Evolutionary conservation across 2,888 invertebrate species (phyloP).

Genomic region (Hipparchia sbordonii): DNA sequence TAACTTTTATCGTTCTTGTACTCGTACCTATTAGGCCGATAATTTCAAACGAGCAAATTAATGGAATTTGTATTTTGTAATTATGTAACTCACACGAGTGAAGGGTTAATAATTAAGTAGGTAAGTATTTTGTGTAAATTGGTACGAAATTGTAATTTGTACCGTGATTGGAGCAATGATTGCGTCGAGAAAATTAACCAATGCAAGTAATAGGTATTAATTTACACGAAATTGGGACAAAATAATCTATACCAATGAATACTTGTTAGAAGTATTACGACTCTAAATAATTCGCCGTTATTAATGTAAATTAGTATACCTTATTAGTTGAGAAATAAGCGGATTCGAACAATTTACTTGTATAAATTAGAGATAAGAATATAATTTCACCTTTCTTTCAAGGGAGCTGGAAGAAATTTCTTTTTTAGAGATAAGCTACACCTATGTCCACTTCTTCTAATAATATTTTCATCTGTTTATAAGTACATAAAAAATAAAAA

Average conservation of each 20-base stretch:
- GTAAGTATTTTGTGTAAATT: slow-evolving; percentile 9
- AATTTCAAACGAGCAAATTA: slow-evolving; percentile 13
- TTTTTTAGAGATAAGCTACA: too few species aligned
- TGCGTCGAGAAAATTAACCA: slow-evolving; percentile 25
- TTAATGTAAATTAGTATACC: not conserved
- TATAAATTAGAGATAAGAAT: not conserved
- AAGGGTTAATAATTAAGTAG: slow-evolving; percentile 1
- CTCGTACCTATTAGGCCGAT: not conserved
- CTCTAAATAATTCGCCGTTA: not conserved
- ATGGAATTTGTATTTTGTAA: slow-evolving; percentile 5
- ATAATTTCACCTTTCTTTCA: not conserved
- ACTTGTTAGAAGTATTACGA: not conserved
- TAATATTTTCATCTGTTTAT: too few species aligned
- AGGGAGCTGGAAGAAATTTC: too few species aligned
- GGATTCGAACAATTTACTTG: not conserved
- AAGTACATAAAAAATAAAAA: too few species aligned
- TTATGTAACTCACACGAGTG: slow-evolving; percentile 10
- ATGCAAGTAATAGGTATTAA: slow-evolving; percentile 21
- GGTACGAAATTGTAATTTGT: slow-evolving; percentile 13
- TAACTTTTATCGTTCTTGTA: slow-evolving; percentile 1
- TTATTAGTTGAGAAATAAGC: slow-evolving; percentile 6
- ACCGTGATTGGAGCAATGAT: slow-evolving; percentile 13
- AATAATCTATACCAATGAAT: slow-evolving; percentile 22
- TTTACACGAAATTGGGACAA: slow-evolving; percentile 29
- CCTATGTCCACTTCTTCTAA: too few species aligned